Percentiles rank a stretch among this genome's conserved stretches.
Evolutionary conservation across 2,113 vertebrate genomes (phyloP).

Genomic region (Brienomyrus brachyistius): DNA sequence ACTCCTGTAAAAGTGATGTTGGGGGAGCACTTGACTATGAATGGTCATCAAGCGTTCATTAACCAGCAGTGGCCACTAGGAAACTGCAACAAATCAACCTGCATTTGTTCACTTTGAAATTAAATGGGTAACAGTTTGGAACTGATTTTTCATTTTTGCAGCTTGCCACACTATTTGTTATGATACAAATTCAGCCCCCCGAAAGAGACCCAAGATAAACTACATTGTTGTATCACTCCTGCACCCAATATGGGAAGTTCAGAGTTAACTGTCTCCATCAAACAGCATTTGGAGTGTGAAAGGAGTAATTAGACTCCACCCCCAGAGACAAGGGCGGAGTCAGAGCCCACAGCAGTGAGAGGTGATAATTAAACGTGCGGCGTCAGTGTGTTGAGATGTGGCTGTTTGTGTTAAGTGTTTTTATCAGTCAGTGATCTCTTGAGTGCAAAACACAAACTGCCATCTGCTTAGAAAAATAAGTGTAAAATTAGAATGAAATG

Average conservation of each 20-base stretch:
- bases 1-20: constrained; percentile 47
- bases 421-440: background rate
- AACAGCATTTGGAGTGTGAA: background rate
- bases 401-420: background rate
- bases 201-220: background rate
- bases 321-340: background rate
- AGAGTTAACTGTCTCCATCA: background rate
- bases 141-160: background rate
- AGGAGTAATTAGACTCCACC: background rate
- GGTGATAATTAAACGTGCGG: background rate
- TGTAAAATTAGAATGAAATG: background rate
- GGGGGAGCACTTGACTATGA: constrained; percentile 54
- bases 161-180: background rate
- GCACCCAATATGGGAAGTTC: background rate
- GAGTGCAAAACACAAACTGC: background rate
- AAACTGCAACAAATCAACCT: background rate
- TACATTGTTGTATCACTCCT: background rate
- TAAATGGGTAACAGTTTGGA: background rate
- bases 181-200: background rate
- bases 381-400: background rate
- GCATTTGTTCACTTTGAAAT: background rate
- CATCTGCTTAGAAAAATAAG: background rate
- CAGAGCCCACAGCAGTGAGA: background rate
- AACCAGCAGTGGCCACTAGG: constrained; percentile 22
- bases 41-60: constrained; percentile 58